Conservation (phyloP, 1,140 invertebrate genomes). For the Linepithema humile region DNA sequence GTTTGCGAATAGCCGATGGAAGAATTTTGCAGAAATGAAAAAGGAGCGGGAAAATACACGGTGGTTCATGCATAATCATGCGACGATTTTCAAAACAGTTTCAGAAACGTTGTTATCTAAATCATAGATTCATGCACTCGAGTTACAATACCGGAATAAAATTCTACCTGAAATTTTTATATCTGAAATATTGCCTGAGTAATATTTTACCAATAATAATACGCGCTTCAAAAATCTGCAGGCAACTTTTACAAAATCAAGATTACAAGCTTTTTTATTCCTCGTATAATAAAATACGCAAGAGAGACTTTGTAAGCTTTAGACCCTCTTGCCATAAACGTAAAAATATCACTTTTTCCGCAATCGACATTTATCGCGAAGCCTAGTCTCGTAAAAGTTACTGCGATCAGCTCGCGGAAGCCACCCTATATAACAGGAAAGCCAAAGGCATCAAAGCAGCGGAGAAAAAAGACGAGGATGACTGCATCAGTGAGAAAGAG, state of each 20-base stretch:
- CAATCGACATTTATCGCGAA: background rate
- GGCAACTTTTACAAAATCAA: background rate
- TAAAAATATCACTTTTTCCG: background rate
- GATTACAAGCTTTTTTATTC: background rate
- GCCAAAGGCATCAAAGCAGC: slow-evolving; percentile 5
- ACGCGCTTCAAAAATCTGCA: background rate
- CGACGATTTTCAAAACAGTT: background rate
- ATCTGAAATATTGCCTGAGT: background rate
- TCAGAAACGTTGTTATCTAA: background rate
- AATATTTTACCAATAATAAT: background rate
- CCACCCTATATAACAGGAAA: slow-evolving; percentile 19
- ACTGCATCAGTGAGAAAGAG: background rate
- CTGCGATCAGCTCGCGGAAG: slow-evolving; percentile 6
- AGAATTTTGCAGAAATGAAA: slow-evolving; percentile 29
- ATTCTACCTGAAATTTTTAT: background rate
- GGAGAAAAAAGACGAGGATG: slow-evolving; percentile 9
- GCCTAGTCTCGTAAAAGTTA: no score
- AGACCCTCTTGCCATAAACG: background rate
- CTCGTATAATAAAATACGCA: background rate
- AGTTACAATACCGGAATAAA: background rate
- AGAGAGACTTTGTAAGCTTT: background rate
- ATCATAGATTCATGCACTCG: background rate
- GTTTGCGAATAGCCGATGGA: background rate
- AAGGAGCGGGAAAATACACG: background rate
- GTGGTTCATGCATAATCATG: background rate